Base-by-base conservation (phyloP, 2,888 invertebrate species). In the Pachycephus smyrnensis region DNA sequence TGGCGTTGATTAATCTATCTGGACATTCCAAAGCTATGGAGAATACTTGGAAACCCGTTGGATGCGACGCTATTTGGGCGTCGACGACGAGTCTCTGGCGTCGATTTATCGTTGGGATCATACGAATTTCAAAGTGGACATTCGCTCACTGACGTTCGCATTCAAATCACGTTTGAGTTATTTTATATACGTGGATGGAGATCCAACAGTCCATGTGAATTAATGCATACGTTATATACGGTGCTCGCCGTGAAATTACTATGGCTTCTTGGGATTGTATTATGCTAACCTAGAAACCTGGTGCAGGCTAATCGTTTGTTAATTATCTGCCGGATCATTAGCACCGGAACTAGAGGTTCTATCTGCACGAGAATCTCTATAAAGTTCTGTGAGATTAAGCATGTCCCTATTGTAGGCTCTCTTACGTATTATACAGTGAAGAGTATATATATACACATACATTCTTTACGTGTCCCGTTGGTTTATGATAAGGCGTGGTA, bases 401-500 rank as follows among this genome's bases (percentile, higher is more conserved):
- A 9, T 55, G 23, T 55, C 9, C 23, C 2, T 55, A 55, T 55
- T 9, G 23, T 55, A 55, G 55, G 2, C 55, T 55, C 23, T 55
- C 9, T 55, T 55, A 55, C 55, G 23, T 55, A 55, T 55, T 55
- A 0, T 55, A 55, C 9, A 55, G 23, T 9, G 23, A 55, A 23
- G 23, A 55, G 55, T 23, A 15, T 69, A 69, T 9, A 30, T 15
- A 69, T 12, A 30, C 6, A 30, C 2, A 69, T 30, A 69, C 31
- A 79, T 76, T 75, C 73, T 12, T 68, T 35, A 68, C 32, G 73
- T 31, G 36, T 76, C 55, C 73, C 75, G 80, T 81, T 78, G 75
- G 75, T 80, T 80, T 75, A 73, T 76, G 80, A 80, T 81, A 80
- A 80, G 79, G 68, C 76, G 9, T 68, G 6, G 68, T 23, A n/a